A percentile compares a stretch with the other conserved stretches of the same genome.
These are phyloP conservation scores for Brachionus rotundiformis DNA, from an alignment of 1,140 invertebrate genomes.

Conservation along the genomic window DNA sequence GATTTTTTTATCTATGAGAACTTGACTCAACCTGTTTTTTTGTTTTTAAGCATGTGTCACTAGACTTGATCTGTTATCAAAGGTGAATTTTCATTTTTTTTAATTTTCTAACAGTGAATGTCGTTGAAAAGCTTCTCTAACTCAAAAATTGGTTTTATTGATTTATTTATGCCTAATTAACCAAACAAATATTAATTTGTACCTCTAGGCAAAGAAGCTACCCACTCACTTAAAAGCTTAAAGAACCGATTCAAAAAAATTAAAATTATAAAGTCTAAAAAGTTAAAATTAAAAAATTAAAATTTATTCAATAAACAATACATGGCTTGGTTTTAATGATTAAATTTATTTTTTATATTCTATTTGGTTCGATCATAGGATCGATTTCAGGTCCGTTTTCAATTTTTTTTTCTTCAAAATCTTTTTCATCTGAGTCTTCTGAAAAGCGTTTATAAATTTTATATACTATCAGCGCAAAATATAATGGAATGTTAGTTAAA, in stretches of 20 bases:
- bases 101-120: background rate
- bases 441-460: slow-evolving; percentile 8
- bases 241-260: background rate
- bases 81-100: too few relatives aligned
- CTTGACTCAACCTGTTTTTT: background rate
- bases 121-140: background rate
- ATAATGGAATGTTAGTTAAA: slow-evolving; percentile 43
- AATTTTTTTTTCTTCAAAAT: background rate
- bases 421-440: background rate
- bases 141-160: background rate
- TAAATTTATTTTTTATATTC: background rate
- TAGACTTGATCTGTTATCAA: background rate
- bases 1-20: background rate
- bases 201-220: background rate
- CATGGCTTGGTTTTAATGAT: too few relatives aligned
- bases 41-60: background rate
- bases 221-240: background rate
- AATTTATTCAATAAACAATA: background rate
- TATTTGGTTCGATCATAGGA: background rate
- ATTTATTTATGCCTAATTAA: background rate
- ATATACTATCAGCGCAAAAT: background rate
- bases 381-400: background rate
- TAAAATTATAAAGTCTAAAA: background rate
- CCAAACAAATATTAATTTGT: background rate
- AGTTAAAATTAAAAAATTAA: background rate